These are phyloP conservation scores for Diacarnus erythraeanus DNA, from an alignment of 37 sponge, comb jelly and placozoan species.

Conservation along the genomic window DNA sequence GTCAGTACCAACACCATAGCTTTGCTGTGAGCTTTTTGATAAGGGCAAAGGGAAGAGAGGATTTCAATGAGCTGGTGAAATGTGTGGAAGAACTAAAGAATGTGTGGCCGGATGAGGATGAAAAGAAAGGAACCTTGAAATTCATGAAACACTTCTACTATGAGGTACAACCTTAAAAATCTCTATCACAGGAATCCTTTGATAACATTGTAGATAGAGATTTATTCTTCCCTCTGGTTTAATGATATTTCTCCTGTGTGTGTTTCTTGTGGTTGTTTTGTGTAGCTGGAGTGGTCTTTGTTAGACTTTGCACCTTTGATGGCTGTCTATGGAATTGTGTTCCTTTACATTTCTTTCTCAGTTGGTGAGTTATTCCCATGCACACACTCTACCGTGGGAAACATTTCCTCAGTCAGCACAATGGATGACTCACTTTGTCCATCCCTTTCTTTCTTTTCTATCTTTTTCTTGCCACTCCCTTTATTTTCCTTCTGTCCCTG, in stretches of 20 bases:
- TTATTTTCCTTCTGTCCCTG: not conserved
- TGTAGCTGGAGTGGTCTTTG: slow-evolving; percentile 57
- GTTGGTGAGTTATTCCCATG: slow-evolving; percentile 71
- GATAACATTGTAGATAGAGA: no score
- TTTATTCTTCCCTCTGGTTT: no score
- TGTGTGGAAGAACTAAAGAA: slow-evolving; percentile 35
- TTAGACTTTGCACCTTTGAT: slow-evolving; percentile 77
- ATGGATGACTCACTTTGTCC: no score
- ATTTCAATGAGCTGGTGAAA: slow-evolving; percentile 5
- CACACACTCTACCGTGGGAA: not conserved
- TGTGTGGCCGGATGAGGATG: slow-evolving; percentile 27
- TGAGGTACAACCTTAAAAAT: slow-evolving; percentile 42
- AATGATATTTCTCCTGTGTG: no score
- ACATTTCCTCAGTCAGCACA: not conserved
- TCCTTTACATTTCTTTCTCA: slow-evolving; percentile 93
- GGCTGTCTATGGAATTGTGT: slow-evolving; percentile 81
- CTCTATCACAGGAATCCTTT: no score
- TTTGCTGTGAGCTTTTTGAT: slow-evolving; percentile 44
- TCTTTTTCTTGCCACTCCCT: not conserved
- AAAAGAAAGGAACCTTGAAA: not conserved
- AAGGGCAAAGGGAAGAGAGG: slow-evolving; percentile 7
- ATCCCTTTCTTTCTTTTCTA: not conserved
- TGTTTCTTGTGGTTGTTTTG: no score
- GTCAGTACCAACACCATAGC: not conserved
- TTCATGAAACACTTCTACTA: slow-evolving; percentile 66